These are phyloP conservation scores for Lingula anatina DNA, from an alignment of 2,888 invertebrate species.

Conservation along the genomic window DNA sequence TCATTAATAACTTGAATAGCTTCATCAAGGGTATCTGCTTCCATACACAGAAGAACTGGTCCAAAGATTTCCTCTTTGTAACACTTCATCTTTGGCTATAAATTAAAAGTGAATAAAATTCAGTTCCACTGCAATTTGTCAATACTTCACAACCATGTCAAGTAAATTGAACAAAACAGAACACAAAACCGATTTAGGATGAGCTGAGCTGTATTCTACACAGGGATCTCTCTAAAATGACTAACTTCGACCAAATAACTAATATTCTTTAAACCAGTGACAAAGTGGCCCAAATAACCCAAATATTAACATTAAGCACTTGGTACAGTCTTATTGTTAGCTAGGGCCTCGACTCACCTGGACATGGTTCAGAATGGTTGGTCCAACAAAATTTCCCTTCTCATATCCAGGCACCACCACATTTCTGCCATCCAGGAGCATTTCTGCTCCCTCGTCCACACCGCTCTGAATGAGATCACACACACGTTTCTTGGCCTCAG, in stretches of 20 bases:
- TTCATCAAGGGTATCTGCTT: constrained; percentile 85
- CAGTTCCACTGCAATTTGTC: background rate
- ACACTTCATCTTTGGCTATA: constrained; percentile 75
- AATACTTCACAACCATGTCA: no score
- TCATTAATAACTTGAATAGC: constrained; percentile 87
- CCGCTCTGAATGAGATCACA: constrained; percentile 74
- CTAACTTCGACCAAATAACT: no score
- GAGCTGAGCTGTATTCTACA: no score
- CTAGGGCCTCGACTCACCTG: constrained; percentile 57
- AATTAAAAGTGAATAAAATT: constrained; percentile 5
- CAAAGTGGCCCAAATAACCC: no score
- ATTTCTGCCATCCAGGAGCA: constrained; percentile 82
- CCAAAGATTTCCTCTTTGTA: constrained; percentile 99
- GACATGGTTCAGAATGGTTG: constrained; percentile 86
- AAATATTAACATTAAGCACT: no score
- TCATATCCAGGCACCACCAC: constrained; percentile 82
- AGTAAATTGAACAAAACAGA: no score
- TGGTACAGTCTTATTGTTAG: no score
- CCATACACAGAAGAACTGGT: constrained; percentile 84
- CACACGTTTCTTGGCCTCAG: constrained; percentile 79
- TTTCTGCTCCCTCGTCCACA: constrained; percentile 79
- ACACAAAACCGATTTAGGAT: no score
- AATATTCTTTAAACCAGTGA: no score
- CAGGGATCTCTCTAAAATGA: no score
- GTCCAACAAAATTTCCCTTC: constrained; percentile 96